phyloP scores from a whole-genome alignment of 2,797 vertebrate genomes.

The Gallinago solitaria region DNA sequence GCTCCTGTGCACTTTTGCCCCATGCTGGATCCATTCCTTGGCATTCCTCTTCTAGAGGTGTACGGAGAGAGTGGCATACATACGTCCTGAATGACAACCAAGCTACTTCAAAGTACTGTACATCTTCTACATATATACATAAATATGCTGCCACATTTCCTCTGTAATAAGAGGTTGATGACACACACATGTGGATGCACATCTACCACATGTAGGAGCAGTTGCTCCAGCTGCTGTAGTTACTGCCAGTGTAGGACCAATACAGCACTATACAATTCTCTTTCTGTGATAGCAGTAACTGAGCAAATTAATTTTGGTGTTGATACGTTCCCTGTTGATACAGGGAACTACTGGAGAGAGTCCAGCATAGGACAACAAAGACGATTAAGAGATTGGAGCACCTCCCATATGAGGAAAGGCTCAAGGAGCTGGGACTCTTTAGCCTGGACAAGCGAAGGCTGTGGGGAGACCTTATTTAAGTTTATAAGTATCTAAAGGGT shows the following conservation, averaged over 20 bases:
- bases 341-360: too few species aligned
- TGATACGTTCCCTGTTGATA: not conserved
- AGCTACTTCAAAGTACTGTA: not conserved
- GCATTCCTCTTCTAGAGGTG: not conserved
- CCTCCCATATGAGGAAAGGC: too few species aligned
- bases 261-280: not conserved
- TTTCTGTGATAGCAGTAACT: not conserved
- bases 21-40: not conserved
- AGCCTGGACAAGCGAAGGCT: too few species aligned
- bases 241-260: not conserved
- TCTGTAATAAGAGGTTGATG: not conserved
- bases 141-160: not conserved
- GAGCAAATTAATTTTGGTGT: not conserved
- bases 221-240: not conserved
- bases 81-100: not conserved
- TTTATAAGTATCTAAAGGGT: too few species aligned
- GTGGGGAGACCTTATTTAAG: too few species aligned
- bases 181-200: rapidly evolving
- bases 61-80: not conserved
- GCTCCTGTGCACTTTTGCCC: not conserved
- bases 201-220: not conserved
- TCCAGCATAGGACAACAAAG: too few species aligned
- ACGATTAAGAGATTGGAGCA: too few species aligned
- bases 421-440: too few species aligned
- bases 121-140: not conserved